Evolutionary conservation across 2,888 invertebrate species (phyloP).

Genomic region (Abrostola triplasia): DNA sequence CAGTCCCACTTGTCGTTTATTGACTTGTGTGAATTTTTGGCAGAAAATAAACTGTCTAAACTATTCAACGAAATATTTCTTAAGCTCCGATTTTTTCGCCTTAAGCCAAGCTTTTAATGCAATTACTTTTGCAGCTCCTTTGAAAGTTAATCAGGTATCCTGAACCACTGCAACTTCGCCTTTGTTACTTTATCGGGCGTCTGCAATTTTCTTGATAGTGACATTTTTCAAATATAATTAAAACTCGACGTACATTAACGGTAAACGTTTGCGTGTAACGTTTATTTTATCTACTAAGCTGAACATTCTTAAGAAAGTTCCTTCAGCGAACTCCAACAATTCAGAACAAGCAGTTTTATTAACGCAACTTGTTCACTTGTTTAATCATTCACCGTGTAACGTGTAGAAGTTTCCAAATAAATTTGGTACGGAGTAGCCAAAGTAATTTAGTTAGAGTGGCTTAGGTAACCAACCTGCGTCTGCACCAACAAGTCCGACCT

Average conservation of each 20-base stretch:
- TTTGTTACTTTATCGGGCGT: slow-evolving; percentile 25
- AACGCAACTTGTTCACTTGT: slow-evolving; percentile 66
- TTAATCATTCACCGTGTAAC: slow-evolving; percentile 70
- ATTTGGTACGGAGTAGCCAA: slow-evolving; percentile 62
- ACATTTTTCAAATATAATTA: slow-evolving; percentile 52
- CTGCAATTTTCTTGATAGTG: slow-evolving; percentile 30
- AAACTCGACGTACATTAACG: slow-evolving; percentile 52
- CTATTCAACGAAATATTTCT: not conserved
- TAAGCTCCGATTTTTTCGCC: not conserved
- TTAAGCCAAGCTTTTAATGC: slow-evolving; percentile 4
- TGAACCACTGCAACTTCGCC: slow-evolving; percentile 13
- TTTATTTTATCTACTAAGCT: slow-evolving; percentile 59
- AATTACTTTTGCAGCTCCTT: slow-evolving; percentile 19
- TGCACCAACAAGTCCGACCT: slow-evolving; percentile 31
- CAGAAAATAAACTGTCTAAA: slow-evolving; percentile 15
- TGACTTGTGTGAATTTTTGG: slow-evolving; percentile 61
- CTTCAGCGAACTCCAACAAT: slow-evolving; percentile 58
- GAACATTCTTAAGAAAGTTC: slow-evolving; percentile 61
- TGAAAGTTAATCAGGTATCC: slow-evolving; percentile 21
- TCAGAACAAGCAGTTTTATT: slow-evolving; percentile 68
- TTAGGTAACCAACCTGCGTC: slow-evolving; percentile 59
- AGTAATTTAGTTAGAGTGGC: slow-evolving; percentile 66
- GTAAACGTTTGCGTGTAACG: slow-evolving; percentile 52
- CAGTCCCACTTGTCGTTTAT: slow-evolving; percentile 62
- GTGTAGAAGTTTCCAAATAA: slow-evolving; percentile 70